phyloP scores from a whole-genome alignment of 2,888 invertebrate species.

The Pediacus dermestoides region DNA sequence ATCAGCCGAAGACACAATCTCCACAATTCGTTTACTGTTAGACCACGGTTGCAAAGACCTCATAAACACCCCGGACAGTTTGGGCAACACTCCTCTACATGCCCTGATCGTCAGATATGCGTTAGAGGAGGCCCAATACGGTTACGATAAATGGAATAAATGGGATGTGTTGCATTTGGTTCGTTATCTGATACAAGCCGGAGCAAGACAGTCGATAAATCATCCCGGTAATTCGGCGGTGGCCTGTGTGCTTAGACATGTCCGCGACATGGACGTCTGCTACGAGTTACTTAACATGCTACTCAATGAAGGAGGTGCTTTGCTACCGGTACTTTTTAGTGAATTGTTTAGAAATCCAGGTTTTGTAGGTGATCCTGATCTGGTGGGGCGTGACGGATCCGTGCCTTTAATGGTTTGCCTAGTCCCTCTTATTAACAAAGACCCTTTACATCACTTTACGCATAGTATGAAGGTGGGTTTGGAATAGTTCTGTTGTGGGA shows the following conservation, averaged over 20 bases:
- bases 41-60: conserved; percentile 71
- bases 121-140: conserved; percentile 64
- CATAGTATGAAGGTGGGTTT: conserved; percentile 72
- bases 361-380: conserved; percentile 61
- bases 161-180: conserved; percentile 72
- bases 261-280: conserved; percentile 66
- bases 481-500: too few species aligned
- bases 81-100: conserved; percentile 72
- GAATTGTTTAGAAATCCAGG: too few species aligned
- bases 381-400: conserved; percentile 68
- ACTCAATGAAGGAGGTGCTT: conserved; percentile 57
- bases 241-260: conserved; percentile 67
- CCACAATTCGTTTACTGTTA: conserved; percentile 64
- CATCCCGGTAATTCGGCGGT: conserved; percentile 66
- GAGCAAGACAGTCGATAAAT: conserved; percentile 66
- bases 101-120: conserved; percentile 63
- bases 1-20: conserved; percentile 67
- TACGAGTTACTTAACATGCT: conserved; percentile 60
- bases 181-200: conserved; percentile 58
- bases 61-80: conserved; percentile 67
- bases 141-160: conserved; percentile 69
- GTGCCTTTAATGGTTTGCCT: conserved; percentile 72
- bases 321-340: conserved; percentile 4
- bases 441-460: conserved; percentile 67
- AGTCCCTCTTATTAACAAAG: conserved; percentile 71